Conservation (phyloP, 1,140 invertebrate species). For the Melipona quadrifasciata region DNA sequence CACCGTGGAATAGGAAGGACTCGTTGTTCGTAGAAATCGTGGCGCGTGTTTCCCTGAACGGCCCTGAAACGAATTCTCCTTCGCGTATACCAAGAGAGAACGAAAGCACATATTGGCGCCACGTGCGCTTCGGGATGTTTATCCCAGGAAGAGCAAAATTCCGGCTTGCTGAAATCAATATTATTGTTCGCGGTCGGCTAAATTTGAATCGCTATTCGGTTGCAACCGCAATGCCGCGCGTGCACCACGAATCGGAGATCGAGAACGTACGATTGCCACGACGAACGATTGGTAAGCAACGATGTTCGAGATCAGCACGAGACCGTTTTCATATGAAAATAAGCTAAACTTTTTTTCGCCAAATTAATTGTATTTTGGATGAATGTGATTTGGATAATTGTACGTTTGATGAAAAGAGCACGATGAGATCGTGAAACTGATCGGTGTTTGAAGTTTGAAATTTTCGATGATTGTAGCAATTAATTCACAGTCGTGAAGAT, state of each 20-base stretch:
- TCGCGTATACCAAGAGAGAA: constrained; percentile 55
- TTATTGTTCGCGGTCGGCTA: constrained; percentile 78
- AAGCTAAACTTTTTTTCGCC: background rate
- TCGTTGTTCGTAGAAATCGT: constrained; percentile 30
- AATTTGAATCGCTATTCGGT: constrained; percentile 70
- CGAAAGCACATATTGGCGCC: constrained; percentile 74
- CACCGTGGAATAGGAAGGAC: background rate
- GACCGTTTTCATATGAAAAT: background rate
- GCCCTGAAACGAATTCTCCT: constrained; percentile 61
- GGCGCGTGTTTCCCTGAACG: constrained; percentile 26
- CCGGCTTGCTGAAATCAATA: constrained; percentile 77
- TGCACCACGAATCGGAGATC: constrained; percentile 8
- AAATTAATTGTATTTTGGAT: no score
- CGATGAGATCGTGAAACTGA: background rate
- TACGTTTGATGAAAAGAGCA: background rate
- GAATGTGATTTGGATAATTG: no score
- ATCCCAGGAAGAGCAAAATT: constrained; percentile 75
- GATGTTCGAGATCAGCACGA: background rate
- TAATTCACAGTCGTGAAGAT: no score
- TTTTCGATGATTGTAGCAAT: background rate
- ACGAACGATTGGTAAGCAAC: background rate
- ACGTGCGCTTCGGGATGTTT: constrained; percentile 78
- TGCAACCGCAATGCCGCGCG: constrained; percentile 33
- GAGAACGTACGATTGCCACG: background rate
- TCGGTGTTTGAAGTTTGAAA: background rate